Percentiles rank a stretch among this genome's conserved stretches.
Conservation (phyloP, 2,797 vertebrate species). For the Glossophaga mutica region DNA sequence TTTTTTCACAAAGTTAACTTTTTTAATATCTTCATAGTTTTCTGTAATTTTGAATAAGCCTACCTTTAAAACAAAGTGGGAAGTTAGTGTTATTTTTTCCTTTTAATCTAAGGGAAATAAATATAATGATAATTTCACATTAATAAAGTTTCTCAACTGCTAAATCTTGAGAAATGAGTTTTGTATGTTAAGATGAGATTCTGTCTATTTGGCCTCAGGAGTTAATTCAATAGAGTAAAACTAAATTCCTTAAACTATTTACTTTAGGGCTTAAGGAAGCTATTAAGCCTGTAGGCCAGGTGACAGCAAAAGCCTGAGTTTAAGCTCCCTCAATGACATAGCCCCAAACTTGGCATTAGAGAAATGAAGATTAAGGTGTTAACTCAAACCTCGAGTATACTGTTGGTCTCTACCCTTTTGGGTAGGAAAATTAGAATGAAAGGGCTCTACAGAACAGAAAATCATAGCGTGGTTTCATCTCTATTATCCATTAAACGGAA, state of each 20-base stretch:
- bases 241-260: neutral
- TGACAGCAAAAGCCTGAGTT: neutral
- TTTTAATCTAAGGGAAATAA: neutral
- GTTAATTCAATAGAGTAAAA: neutral
- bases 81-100: neutral
- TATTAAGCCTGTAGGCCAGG: neutral
- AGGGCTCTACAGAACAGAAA: neutral
- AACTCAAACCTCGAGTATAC: neutral
- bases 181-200: neutral
- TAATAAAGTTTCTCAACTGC: neutral
- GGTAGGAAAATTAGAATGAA: neutral
- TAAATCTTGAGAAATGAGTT: conserved; percentile 20
- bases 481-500: neutral
- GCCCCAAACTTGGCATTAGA: neutral
- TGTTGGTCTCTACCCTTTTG: neutral
- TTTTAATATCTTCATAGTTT: neutral
- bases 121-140: neutral
- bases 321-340: neutral
- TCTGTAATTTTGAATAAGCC: neutral
- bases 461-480: neutral
- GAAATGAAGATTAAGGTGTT: neutral
- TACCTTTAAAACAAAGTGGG: neutral
- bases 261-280: neutral
- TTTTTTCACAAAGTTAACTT: neutral
- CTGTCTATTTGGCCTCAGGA: neutral